Evolutionary conservation across 2,888 invertebrate species (phyloP), one percentile per base, ranked within the genome.

Genomic region (Erpobdella octoculata): DNA sequence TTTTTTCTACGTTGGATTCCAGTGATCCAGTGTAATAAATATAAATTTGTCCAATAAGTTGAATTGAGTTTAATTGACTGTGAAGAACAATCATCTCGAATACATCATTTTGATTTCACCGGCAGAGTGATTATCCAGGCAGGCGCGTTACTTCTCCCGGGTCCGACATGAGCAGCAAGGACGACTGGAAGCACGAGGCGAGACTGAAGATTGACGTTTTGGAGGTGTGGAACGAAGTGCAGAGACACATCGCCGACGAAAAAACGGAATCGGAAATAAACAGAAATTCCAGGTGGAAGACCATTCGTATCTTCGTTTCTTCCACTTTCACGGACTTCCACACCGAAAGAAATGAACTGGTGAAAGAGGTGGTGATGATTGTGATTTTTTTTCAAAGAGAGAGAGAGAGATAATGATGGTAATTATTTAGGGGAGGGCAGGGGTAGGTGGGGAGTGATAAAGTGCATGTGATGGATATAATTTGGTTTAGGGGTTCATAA

Each of bases 301-400:
- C 80, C 67, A 77, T 82, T 9, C 75, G 81, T 21, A 77, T 82
- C n/a, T 82, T 82, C 77, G 81, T 82, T 15, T 82, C 82, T 1
- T 82, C 82, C 72, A 82, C 82, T 21, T 82, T 82, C 74, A 81
- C 79, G 70, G 82, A 82, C 74, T 83, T 83, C 72, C 81, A 79
- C 74, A 77, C 76, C 69, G 82, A 82, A 72, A 78, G 82, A 72
- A 81, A 82, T 74, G 74, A 80, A 53, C 77, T 82, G 5, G 80
- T 82, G 12, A 82, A 81, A 76, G 78, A 80, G 79, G 81, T 81
- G 74, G 64, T 66, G 5, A 53, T 33, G 38, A n/a, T 37, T 46
- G 15, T 46, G 41, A 33, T 18, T 35, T 33, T 28, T 33, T 46
- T n/a, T n/a, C n/a, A n/a, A n/a, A n/a, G n/a, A n/a, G n/a, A n/a